These are phyloP conservation scores for Ormyrus pomaceus DNA, from an alignment of 2,888 invertebrate species.

Conservation along the genomic window DNA sequence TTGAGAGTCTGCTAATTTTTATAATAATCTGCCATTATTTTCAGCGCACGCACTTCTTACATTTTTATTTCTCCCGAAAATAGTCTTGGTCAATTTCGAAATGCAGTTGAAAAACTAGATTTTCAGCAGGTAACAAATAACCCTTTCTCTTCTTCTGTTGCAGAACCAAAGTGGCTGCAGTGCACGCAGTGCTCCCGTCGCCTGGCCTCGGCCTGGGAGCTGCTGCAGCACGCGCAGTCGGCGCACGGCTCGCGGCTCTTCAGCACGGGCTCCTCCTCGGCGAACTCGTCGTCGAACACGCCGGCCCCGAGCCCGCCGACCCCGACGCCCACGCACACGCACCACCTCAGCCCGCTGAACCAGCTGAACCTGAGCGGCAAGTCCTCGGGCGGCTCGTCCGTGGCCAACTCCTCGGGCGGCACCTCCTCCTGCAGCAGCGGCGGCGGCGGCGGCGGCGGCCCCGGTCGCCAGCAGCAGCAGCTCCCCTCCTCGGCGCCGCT, in stretches of 20 bases:
- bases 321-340: slow-evolving; percentile 73
- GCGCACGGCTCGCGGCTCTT: slow-evolving; percentile 96
- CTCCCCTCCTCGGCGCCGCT: slow-evolving; percentile 71
- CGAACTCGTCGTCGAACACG: slow-evolving; percentile 73
- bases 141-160: slow-evolving; percentile 67
- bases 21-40: not conserved
- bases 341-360: slow-evolving; percentile 70
- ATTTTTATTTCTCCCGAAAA: too few species aligned
- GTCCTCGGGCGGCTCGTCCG: slow-evolving; percentile 74
- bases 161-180: slow-evolving; percentile 96
- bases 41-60: too few species aligned
- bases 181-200: slow-evolving; percentile 96
- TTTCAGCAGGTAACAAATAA: too few species aligned
- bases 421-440: slow-evolving; percentile 65
- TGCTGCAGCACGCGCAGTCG: slow-evolving; percentile 96
- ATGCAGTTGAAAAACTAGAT: too few species aligned
- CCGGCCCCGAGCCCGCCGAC: slow-evolving; percentile 76
- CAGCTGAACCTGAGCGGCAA: slow-evolving; percentile 74
- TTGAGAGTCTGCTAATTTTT: not conserved
- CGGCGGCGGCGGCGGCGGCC: slow-evolving; percentile 65
- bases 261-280: slow-evolving; percentile 79
- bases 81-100: too few species aligned
- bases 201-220: slow-evolving; percentile 94
- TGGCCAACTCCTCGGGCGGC: slow-evolving; percentile 74
- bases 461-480: slow-evolving; percentile 64